These are phyloP conservation scores for Agonopterix arenella DNA, from an alignment of 2,888 invertebrate genomes.

Conservation along the genomic window DNA sequence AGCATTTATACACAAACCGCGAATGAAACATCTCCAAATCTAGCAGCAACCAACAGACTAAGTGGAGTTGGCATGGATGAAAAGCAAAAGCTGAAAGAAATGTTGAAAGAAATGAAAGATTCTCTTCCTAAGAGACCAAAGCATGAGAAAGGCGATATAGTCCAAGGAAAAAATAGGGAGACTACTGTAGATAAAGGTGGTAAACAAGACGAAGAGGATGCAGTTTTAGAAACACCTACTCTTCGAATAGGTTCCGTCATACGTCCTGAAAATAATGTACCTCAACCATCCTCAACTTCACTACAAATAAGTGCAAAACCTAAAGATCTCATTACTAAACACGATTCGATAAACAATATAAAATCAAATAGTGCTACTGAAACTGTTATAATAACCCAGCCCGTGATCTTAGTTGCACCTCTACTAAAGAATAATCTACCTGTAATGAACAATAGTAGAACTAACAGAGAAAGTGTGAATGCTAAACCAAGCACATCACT, in stretches of 20 bases:
- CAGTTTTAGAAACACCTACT: constrained; percentile 45
- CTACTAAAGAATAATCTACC: not conserved
- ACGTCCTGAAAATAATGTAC: constrained; percentile 14
- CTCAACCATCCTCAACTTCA: not conserved
- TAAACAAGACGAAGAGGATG: constrained; percentile 5
- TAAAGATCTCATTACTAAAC: too few relatives aligned
- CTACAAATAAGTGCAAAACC: too few relatives aligned
- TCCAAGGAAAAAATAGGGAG: not conserved
- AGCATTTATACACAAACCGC: constrained; percentile 42
- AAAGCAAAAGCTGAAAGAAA: constrained; percentile 80
- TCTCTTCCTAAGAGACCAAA: constrained; percentile 80
- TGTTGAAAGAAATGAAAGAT: constrained; percentile 87
- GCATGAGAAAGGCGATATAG: constrained; percentile 25
- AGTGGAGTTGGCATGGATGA: constrained; percentile 43
- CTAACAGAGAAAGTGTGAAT: not conserved
- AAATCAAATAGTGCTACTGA: constrained; percentile 9
- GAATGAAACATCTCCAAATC: constrained; percentile 10
- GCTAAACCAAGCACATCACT: too few relatives aligned
- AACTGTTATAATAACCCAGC: constrained; percentile 26
- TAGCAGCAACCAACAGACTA: constrained; percentile 14
- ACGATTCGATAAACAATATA: too few relatives aligned
- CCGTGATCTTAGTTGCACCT: constrained; percentile 25
- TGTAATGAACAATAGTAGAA: not conserved
- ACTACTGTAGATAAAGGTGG: constrained; percentile 7
- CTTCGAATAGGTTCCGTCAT: constrained; percentile 45